Conservation (phyloP, 2,888 invertebrate genomes). For the Sminthurides aquaticus region DNA sequence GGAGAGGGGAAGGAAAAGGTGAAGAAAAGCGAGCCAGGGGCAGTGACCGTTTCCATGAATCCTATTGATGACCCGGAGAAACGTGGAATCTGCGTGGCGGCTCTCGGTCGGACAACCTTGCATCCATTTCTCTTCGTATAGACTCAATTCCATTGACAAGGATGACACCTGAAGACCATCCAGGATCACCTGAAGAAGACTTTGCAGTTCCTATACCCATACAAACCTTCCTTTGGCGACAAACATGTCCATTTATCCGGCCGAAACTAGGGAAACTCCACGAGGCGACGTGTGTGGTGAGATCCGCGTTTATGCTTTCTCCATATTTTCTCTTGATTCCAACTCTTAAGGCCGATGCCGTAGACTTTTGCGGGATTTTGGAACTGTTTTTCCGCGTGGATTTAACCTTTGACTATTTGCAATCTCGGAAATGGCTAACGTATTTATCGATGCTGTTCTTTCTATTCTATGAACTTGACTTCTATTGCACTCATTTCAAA, state of each 20-base stretch:
- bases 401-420: too few relatives aligned
- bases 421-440: too few relatives aligned
- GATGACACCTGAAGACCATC: slow-evolving; percentile 15
- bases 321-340: too few relatives aligned
- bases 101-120: too few relatives aligned
- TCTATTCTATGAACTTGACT: not conserved
- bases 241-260: slow-evolving; percentile 93
- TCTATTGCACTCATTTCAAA: slow-evolving; percentile 14
- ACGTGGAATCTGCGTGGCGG: too few relatives aligned
- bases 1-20: too few relatives aligned
- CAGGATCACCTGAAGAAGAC: slow-evolving; percentile 57
- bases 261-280: slow-evolving; percentile 92
- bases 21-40: too few relatives aligned
- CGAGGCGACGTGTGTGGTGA: slow-evolving; percentile 94
- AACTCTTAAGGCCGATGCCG: too few relatives aligned
- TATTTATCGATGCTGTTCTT: too few relatives aligned
- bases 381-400: too few relatives aligned
- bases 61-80: not conserved
- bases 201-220: slow-evolving; percentile 86
- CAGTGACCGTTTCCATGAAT: not conserved
- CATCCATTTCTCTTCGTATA: not conserved
- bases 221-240: slow-evolving; percentile 94
- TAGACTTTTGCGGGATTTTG: too few relatives aligned
- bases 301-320: too few relatives aligned
- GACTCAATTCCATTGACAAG: not conserved